Base-by-base conservation (phyloP, 1,140 invertebrate species). In the Trypoxylus dichotomus region DNA sequence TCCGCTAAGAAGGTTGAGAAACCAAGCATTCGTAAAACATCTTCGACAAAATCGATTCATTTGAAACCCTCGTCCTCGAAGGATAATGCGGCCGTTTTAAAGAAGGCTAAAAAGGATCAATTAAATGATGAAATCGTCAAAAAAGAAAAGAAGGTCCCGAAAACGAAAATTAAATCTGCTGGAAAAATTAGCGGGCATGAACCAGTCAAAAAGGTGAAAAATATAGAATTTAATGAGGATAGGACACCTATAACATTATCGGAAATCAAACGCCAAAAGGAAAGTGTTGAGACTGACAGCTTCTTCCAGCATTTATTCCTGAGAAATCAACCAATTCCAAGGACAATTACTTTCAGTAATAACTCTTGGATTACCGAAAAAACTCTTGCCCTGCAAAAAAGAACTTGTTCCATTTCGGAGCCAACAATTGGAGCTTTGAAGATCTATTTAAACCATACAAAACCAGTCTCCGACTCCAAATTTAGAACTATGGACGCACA, bases 241-340 rank as follows among this genome's bases (percentile, higher is more conserved):
- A 71, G 5, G 60, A 24, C 1, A 11, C 60, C 60, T 11, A 76
- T 75, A 29, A 87, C 85, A n/a, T 80, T 86, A 10, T 88, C 89
- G 72, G 86, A 89, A 79, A 88, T 91, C 25, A 88, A 86, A 78
- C 86, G 88, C 76, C 89, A 89, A 78, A 88, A 89, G 76, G 88
- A 90, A 78, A 85, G 85, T n/a, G 86, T 91, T 15, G 85, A 90
- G 80, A 89, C 89, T 0, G 88, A 93, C 82, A 88, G 88, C 0
- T 94, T 93, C 81, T 94, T 94, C 81, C 92, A 92, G 83, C 89
- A 92, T 85, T 87, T 94, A 27, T 92, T 93, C 79, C 83, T 93
- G 11, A 84, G 90, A 76, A 88, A 90, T 76, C 78, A 86, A 2
- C 84, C 43, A 79, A 82, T 54, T 78, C 84, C 79, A 19, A 82